phyloP scores from a whole-genome alignment of 2,797 vertebrate species.

The Xyrichtys novacula region DNA sequence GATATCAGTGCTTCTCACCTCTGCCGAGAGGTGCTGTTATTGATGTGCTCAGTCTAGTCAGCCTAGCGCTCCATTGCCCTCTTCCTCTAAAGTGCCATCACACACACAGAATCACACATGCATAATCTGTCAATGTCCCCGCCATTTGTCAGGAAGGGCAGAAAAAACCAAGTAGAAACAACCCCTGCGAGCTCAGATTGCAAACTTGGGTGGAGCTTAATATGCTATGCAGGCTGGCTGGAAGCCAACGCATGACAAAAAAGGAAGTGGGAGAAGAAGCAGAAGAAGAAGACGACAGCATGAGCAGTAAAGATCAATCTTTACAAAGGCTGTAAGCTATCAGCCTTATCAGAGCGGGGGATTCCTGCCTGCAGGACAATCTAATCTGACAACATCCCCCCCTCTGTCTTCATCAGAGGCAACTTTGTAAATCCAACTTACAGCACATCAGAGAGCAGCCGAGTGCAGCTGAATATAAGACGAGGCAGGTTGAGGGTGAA shows the following conservation, averaged over 20 bases:
- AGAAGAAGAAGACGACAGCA: slow-evolving; percentile 48
- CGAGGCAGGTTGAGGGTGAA: slow-evolving; percentile 56
- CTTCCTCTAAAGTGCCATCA: slow-evolving; percentile 68
- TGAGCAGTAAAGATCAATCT: slow-evolving; percentile 46
- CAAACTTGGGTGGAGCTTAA: slow-evolving; percentile 94
- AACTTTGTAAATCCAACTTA: slow-evolving; percentile 58
- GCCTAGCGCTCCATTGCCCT: slow-evolving; percentile 83
- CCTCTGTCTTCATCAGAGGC: slow-evolving; percentile 49
- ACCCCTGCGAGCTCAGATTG: slow-evolving; percentile 89
- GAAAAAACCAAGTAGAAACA: slow-evolving; percentile 30
- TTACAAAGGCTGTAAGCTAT: slow-evolving; percentile 50
- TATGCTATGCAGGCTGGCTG: slow-evolving; percentile 81
- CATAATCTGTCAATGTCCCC: slow-evolving; percentile 48
- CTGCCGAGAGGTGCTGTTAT: slow-evolving; percentile 84
- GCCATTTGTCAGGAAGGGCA: slow-evolving; percentile 60
- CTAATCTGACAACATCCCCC: slow-evolving; percentile 46
- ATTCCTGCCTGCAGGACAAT: slow-evolving; percentile 46
- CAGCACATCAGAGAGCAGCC: slow-evolving; percentile 43
- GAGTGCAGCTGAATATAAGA: slow-evolving; percentile 44
- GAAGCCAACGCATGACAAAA: slow-evolving; percentile 77
- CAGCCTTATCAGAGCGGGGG: slow-evolving; percentile 41
- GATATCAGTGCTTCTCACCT: slow-evolving; percentile 87
- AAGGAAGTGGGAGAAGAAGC: slow-evolving; percentile 67
- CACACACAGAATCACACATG: slow-evolving; percentile 41
- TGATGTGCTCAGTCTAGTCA: slow-evolving; percentile 82